These are phyloP conservation scores for Caenorhabditis doughertyi DNA, from an alignment of 2,888 invertebrate genomes.

Conservation along the genomic window DNA sequence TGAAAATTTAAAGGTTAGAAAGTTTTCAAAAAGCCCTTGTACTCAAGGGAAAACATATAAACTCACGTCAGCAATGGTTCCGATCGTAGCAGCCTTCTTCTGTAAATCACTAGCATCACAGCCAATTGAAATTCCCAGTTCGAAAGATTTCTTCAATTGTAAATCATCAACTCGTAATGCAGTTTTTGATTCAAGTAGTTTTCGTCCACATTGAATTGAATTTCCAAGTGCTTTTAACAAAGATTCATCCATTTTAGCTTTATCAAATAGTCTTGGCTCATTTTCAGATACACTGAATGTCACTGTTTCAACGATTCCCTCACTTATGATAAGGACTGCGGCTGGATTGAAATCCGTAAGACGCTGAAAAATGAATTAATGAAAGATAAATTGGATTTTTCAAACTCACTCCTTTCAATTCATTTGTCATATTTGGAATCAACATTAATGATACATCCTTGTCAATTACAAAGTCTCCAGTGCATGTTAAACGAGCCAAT, in stretches of 20 bases:
- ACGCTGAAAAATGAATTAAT: conserved; percentile 44
- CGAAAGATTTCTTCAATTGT: conserved; percentile 71
- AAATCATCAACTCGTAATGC: conserved; percentile 72
- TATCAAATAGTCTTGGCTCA: conserved; percentile 77
- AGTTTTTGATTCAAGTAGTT: conserved; percentile 54
- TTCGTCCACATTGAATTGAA: conserved; percentile 45
- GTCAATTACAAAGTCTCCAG: conserved; percentile 67
- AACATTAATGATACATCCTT: conserved; percentile 60
- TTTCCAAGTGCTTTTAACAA: conserved; percentile 69
- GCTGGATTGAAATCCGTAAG: conserved; percentile 60
- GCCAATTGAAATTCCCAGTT: conserved; percentile 78
- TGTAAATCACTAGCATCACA: conserved; percentile 37
- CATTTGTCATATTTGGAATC: conserved; percentile 59
- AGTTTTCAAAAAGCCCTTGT: too few relatives aligned
- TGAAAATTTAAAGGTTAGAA: not conserved
- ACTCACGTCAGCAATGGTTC: conserved; percentile 67
- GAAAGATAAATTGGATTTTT: not conserved
- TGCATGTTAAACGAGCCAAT: conserved; percentile 66
- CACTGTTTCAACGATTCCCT: conserved; percentile 69
- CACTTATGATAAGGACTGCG: conserved; percentile 61
- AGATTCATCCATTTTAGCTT: conserved; percentile 75
- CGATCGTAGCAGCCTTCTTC: conserved; percentile 66
- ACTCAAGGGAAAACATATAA: too few relatives aligned
- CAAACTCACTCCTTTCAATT: conserved; percentile 40
- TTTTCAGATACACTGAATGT: conserved; percentile 69